Evolutionary conservation across 2,113 vertebrate species (phyloP).

Genomic region (Platichthys stellatus): DNA sequence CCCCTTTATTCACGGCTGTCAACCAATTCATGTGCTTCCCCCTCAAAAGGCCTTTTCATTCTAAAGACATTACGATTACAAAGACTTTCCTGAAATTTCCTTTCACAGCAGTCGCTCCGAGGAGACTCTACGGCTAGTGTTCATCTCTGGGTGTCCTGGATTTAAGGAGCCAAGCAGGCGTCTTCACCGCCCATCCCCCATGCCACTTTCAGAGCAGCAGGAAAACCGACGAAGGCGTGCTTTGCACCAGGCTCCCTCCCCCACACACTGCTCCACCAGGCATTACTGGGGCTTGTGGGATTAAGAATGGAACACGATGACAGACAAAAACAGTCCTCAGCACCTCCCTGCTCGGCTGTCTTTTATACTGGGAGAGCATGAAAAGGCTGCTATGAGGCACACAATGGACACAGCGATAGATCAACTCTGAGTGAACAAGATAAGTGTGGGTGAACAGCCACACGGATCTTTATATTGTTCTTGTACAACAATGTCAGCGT

Average conservation of each 20-base stretch:
- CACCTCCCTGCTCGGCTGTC: conserved; percentile 76
- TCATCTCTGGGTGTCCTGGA: conserved; percentile 69
- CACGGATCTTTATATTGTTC: conserved; percentile 64
- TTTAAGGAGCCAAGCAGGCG: conserved; percentile 76
- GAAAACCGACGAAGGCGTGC: conserved; percentile 71
- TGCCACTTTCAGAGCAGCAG: conserved; percentile 75
- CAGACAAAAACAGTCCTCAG: conserved; percentile 82
- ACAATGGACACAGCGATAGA: conserved; percentile 75
- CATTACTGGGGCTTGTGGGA: conserved; percentile 80
- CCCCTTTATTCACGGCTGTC: conserved; percentile 33
- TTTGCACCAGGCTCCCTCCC: conserved; percentile 75
- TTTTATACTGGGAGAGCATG: conserved; percentile 75
- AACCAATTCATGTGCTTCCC: conserved; percentile 29
- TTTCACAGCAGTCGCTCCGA: conserved; percentile 42
- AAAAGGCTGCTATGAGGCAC: conserved; percentile 75
- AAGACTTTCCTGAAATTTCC: conserved; percentile 56
- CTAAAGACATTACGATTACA: conserved; percentile 56
- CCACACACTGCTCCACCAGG: conserved; percentile 73
- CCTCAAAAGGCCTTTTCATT: conserved; percentile 44
- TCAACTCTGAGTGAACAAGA: conserved; percentile 73
- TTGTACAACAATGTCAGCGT: conserved; percentile 49
- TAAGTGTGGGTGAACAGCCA: conserved; percentile 72
- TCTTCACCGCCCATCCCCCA: conserved; percentile 71
- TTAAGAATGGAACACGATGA: conserved; percentile 83
- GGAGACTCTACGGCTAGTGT: conserved; percentile 50